Conservation (phyloP, 2,113 vertebrate species). For the Notarius lentiginosus region DNA sequence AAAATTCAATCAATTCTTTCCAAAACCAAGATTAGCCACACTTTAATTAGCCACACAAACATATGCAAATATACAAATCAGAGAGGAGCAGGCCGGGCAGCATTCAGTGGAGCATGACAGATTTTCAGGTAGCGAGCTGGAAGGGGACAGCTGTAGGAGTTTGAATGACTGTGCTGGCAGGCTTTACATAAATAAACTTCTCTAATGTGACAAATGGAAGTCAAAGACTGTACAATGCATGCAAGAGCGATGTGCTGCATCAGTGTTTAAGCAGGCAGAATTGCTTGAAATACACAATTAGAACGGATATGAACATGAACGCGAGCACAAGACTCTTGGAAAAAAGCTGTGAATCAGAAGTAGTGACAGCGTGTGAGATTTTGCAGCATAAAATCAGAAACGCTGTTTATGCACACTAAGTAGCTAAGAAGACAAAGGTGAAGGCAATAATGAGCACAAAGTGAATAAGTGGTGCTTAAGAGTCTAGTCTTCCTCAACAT, state of each 20-base stretch:
- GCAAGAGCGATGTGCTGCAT: neutral
- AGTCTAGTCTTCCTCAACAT: neutral
- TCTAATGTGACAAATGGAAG: conserved; percentile 23
- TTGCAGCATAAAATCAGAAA: neutral
- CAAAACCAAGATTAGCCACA: conserved; percentile 33
- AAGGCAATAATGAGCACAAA: neutral
- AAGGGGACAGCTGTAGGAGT: conserved; percentile 48
- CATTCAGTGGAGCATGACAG: conserved; percentile 41
- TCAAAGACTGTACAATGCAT: neutral
- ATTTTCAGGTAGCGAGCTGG: conserved; percentile 37
- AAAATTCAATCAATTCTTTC: conserved; percentile 42
- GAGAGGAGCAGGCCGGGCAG: conserved; percentile 41
- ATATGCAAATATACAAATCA: conserved; percentile 61
- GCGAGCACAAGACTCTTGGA: neutral
- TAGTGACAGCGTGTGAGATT: neutral
- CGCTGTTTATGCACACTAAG: neutral
- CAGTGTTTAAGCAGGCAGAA: neutral
- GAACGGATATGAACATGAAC: neutral
- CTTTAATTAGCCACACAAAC: conserved; percentile 60
- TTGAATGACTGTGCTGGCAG: conserved; percentile 46
- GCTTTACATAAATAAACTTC: conserved; percentile 55
- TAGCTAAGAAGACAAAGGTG: neutral
- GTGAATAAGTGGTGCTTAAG: neutral
- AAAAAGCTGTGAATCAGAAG: neutral
- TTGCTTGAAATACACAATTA: neutral